Percentiles rank a stretch among this genome's conserved stretches.
phyloP scores from a whole-genome alignment of 2,113 vertebrate genomes.

The Nematolebias whitei region DNA sequence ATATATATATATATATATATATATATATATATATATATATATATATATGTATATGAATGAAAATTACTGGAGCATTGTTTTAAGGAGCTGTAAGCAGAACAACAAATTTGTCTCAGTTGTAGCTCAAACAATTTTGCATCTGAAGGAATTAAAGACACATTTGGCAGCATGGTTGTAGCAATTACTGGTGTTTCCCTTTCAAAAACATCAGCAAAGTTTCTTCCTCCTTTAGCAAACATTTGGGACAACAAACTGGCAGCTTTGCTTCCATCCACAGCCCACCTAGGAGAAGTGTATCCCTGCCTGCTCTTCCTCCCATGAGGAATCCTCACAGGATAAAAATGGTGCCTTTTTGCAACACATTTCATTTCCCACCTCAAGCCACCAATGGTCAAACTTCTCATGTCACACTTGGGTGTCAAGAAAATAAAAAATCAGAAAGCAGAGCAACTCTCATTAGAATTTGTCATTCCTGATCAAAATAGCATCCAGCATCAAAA shows the following conservation, averaged over 20 bases:
- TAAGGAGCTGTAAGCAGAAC: too few species aligned
- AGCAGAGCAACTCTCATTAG: constrained; percentile 28
- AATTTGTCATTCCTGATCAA: constrained; percentile 54
- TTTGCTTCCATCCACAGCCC: constrained; percentile 69
- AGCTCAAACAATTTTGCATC: constrained; percentile 56
- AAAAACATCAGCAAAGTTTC: constrained; percentile 69
- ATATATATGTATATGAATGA: too few species aligned
- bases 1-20: too few species aligned
- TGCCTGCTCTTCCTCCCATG: constrained; percentile 10
- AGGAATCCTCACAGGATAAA: constrained; percentile 42
- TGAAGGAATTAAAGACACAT: constrained; percentile 49
- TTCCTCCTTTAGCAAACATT: constrained; percentile 72
- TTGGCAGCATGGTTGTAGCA: constrained; percentile 48
- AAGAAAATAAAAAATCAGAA: neutral
- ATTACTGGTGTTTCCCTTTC: constrained; percentile 64
- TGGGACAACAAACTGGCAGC: constrained; percentile 67
- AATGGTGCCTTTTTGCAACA: neutral
- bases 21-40: too few species aligned
- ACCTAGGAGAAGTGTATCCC: constrained; percentile 53
- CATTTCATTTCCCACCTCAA: constrained; percentile 29
- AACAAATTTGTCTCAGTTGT: neutral
- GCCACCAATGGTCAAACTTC: neutral
- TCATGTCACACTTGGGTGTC: constrained; percentile 28
- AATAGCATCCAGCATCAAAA: constrained; percentile 68
- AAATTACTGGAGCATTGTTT: too few species aligned